Evolutionary conservation across 2,888 invertebrate genomes (phyloP).

Genomic region (Hydroisotoma schaefferi): DNA sequence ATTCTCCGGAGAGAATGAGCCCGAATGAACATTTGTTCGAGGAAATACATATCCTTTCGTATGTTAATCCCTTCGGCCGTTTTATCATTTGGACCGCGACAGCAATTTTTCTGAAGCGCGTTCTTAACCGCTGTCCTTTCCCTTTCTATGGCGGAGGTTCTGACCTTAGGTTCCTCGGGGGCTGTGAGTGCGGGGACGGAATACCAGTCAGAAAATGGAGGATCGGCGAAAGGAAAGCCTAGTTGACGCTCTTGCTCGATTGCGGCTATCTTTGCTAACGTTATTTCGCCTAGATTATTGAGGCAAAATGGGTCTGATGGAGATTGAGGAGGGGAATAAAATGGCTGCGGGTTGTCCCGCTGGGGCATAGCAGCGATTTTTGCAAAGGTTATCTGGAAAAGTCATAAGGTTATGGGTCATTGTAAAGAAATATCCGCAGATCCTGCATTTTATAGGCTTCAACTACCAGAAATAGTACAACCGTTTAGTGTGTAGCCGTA

Average conservation of each 20-base stretch:
- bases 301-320: not conserved
- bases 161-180: not conserved
- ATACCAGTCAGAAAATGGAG: not conserved
- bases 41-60: slow-evolving; percentile 42
- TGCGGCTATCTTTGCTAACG: not conserved
- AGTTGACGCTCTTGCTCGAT: too few relatives aligned
- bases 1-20: slow-evolving; percentile 25
- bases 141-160: not conserved
- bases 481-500: too few relatives aligned
- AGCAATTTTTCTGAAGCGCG: too few relatives aligned
- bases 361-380: slow-evolving; percentile 44
- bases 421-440: not conserved
- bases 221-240: not conserved
- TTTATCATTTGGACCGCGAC: slow-evolving; percentile 19
- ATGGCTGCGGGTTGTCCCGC: slow-evolving; percentile 11
- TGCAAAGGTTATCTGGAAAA: slow-evolving; percentile 39
- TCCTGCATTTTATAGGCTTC: not conserved
- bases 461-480: too few relatives aligned
- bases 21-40: slow-evolving; percentile 43
- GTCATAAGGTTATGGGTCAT: not conserved
- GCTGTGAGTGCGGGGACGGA: too few relatives aligned
- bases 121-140: not conserved
- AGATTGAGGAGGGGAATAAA: not conserved
- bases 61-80: slow-evolving; percentile 37
- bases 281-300: not conserved